phyloP scores from a whole-genome alignment of 2,113 vertebrate species.

The Vulpes vulpes region DNA sequence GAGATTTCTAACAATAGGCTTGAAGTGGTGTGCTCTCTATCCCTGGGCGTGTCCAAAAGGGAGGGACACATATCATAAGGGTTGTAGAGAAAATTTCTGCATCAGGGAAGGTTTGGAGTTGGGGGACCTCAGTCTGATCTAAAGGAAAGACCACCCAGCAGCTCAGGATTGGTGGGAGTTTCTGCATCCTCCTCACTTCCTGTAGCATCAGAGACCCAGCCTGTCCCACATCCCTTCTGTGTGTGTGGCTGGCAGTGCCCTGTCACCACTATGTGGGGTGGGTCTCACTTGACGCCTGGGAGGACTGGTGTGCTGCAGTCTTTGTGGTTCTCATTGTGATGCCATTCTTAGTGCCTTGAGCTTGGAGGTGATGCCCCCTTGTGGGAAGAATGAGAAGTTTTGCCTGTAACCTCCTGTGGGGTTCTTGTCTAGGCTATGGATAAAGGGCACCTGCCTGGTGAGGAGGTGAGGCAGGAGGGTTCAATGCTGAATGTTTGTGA shows the following conservation, averaged over 20 bases:
- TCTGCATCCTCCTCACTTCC: neutral
- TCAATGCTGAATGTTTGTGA: neutral
- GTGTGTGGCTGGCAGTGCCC: neutral
- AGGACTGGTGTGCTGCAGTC: neutral
- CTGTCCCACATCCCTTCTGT: neutral
- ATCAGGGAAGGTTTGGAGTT: neutral
- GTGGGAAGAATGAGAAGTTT: neutral
- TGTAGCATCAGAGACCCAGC: neutral
- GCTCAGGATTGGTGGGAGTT: neutral
- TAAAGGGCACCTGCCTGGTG: neutral
- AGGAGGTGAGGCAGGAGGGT: neutral
- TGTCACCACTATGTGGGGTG: neutral
- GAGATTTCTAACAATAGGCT: neutral
- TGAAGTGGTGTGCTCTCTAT: neutral
- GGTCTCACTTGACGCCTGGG: neutral
- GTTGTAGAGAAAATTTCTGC: neutral
- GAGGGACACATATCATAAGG: accelerated
- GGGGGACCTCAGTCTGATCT: neutral
- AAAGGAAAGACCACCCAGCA: neutral
- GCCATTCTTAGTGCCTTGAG: accelerated
- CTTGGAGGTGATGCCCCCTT: slow-evolving; percentile 60
- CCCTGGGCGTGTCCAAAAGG: neutral
- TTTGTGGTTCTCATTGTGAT: neutral
- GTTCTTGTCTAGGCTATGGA: neutral
- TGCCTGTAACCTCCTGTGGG: neutral